A percentile compares a stretch with the other conserved stretches of the same genome.
Conservation (phyloP, 1,140 invertebrate species). For the Cydia fagiglandana region DNA sequence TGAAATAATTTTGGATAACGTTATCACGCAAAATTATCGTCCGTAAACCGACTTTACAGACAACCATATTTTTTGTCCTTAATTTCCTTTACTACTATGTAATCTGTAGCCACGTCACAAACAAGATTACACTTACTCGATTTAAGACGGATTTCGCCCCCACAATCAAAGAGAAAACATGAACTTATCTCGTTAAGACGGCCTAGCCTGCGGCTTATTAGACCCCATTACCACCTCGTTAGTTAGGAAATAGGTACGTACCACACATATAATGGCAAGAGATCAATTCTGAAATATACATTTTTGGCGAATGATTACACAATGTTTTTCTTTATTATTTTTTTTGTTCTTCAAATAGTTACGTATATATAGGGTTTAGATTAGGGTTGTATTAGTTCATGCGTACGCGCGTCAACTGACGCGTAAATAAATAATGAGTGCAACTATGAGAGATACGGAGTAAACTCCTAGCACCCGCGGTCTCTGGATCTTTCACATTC, state of each 20-base stretch:
- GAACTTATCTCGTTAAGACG: neutral
- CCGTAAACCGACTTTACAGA: too few species aligned
- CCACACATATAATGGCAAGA: neutral
- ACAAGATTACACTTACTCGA: neutral
- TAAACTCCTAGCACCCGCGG: too few species aligned
- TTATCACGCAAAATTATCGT: too few species aligned
- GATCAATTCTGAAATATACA: neutral
- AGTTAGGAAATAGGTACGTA: neutral
- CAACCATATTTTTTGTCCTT: too few species aligned
- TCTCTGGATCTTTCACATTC: too few species aligned
- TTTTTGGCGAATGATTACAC: neutral
- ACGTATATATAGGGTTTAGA: too few species aligned
- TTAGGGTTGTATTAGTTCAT: too few species aligned
- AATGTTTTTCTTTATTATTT: neutral
- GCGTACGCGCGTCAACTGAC: too few species aligned
- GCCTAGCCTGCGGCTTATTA: constrained; percentile 3
- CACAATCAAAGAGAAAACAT: neutral
- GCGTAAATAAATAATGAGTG: too few species aligned
- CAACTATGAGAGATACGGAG: too few species aligned
- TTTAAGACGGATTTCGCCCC: neutral
- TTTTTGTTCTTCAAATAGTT: neutral
- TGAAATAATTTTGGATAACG: too few species aligned
- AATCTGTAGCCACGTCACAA: neutral
- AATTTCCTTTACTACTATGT: too few species aligned
- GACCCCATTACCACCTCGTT: neutral